A percentile compares a stretch with the other conserved stretches of the same genome.
These are phyloP conservation scores for Brachyptera risi DNA, from an alignment of 2,888 invertebrate species.

Conservation along the genomic window DNA sequence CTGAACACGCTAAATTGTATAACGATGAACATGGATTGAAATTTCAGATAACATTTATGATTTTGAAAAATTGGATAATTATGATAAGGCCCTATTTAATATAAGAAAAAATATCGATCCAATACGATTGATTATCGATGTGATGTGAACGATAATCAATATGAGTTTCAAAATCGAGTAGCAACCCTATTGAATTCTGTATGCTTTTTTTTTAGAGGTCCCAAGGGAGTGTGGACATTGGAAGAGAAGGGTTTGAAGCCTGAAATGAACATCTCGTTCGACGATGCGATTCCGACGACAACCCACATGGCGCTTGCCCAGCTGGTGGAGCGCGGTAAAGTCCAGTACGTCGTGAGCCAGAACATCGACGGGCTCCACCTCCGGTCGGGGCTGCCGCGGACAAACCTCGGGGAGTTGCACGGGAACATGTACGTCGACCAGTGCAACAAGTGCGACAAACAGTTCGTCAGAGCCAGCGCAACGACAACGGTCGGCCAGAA, in stretches of 20 bases:
- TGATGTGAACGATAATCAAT: no score
- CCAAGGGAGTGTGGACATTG: constrained; percentile 94
- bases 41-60: no score
- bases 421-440: constrained; percentile 98
- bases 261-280: constrained; percentile 77
- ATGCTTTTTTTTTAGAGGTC: constrained; percentile 65
- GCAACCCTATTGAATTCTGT: not conserved
- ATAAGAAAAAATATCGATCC: constrained; percentile 6
- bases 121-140: no score
- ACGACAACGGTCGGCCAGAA: constrained; percentile 78
- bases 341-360: constrained; percentile 90
- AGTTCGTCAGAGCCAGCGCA: constrained; percentile 72
- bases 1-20: no score
- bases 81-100: no score
- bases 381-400: constrained; percentile 78
- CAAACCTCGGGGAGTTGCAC: constrained; percentile 86
- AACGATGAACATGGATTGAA: not conserved
- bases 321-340: constrained; percentile 62
- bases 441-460: constrained; percentile 85
- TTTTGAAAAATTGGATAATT: no score
- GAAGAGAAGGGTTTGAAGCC: constrained; percentile 87
- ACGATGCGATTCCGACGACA: constrained; percentile 84
- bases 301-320: constrained; percentile 91
- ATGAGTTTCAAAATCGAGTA: no score
- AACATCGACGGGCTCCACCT: constrained; percentile 98